Conservation (phyloP, 2,888 invertebrate genomes). For the Ichneumon xanthorius region DNA sequence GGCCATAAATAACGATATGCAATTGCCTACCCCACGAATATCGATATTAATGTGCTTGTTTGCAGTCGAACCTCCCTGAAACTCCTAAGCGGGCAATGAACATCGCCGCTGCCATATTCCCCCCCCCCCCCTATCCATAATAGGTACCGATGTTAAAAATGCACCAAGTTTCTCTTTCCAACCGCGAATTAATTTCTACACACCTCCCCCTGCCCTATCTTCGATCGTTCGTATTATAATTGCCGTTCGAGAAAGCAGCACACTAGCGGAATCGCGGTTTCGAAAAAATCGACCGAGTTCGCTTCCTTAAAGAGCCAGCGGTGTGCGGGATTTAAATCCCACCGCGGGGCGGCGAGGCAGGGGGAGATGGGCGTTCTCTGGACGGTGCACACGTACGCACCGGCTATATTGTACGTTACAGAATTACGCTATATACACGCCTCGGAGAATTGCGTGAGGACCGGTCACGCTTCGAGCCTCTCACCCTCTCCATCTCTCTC, state of each 20-base stretch:
- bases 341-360: background rate
- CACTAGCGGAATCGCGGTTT: slow-evolving; percentile 10
- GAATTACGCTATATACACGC: slow-evolving; percentile 23
- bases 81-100: background rate
- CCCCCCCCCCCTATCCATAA: background rate
- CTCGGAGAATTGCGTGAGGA: slow-evolving; percentile 61
- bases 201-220: background rate
- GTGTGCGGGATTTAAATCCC: slow-evolving; percentile 42
- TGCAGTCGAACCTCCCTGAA: slow-evolving; percentile 6
- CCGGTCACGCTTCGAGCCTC: slow-evolving; percentile 61
- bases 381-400: slow-evolving; percentile 15
- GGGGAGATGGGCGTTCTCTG: slow-evolving; percentile 38
- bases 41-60: background rate
- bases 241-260: slow-evolving; percentile 25
- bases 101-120: background rate
- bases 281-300: slow-evolving; percentile 10
- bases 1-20: slow-evolving; percentile 55
- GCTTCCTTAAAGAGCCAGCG: slow-evolving; percentile 47
- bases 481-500: slow-evolving; percentile 46
- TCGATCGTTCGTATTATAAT: slow-evolving; percentile 17
- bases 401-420: slow-evolving; percentile 9
- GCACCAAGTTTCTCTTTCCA: background rate
- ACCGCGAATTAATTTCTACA: slow-evolving; percentile 19
- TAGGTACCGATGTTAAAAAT: background rate
- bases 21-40: slow-evolving; percentile 9